Conservation (phyloP, 2,113 vertebrate genomes). For the Erythrolamprus reginae region DNA sequence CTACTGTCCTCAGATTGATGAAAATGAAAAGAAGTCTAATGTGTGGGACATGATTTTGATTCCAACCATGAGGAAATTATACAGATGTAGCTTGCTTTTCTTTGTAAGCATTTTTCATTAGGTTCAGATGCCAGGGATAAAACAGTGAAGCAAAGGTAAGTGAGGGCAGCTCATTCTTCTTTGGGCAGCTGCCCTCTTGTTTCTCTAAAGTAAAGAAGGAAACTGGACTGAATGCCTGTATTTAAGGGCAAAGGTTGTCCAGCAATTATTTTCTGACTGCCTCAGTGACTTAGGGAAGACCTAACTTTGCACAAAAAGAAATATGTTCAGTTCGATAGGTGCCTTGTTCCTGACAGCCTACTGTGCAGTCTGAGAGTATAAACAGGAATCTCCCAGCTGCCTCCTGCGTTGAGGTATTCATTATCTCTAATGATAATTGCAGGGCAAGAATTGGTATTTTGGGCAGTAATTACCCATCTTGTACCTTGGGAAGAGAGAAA, state of each 20-base stretch:
- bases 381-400: conserved; percentile 48
- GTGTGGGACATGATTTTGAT: neutral
- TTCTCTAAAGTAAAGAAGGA: neutral
- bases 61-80: neutral
- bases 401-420: conserved; percentile 45
- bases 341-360: conserved; percentile 40
- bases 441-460: conserved; percentile 51
- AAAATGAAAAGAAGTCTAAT: neutral
- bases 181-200: neutral
- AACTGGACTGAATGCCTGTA: neutral
- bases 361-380: conserved; percentile 31
- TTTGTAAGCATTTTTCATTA: neutral
- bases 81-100: neutral
- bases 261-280: neutral
- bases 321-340: neutral
- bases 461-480: conserved; percentile 38
- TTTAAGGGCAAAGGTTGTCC: neutral
- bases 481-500: conserved; percentile 17
- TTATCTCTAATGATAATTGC: conserved; percentile 65
- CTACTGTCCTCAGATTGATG: neutral
- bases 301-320: neutral
- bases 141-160: neutral
- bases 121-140: neutral
- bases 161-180: neutral
- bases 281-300: neutral